Percentiles rank a stretch among this genome's conserved stretches.
phyloP scores from a whole-genome alignment of 53 echinoderm and acorn worm genomes.

The Antedon mediterranea region DNA sequence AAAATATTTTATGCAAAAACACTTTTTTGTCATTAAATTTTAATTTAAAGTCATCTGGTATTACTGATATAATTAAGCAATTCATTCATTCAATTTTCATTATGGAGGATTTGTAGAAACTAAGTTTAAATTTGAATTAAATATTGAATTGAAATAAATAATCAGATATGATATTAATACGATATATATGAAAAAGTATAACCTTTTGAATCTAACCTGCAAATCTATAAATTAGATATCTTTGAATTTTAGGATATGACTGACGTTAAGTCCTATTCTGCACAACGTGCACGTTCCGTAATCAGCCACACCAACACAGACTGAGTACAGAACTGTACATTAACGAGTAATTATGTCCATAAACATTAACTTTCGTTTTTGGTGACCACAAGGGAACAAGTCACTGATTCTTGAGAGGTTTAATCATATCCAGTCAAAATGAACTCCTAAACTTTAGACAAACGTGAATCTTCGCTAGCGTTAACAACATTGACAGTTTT shows the following conservation, averaged over 20 bases:
- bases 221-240: background rate
- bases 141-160: too few relatives aligned
- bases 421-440: background rate
- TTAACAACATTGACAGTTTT: background rate
- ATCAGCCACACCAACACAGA: background rate
- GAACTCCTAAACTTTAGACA: background rate
- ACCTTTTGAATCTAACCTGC: background rate
- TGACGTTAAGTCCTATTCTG: background rate
- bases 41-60: too few relatives aligned
- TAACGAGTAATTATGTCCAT: background rate
- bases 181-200: background rate
- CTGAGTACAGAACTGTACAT: background rate
- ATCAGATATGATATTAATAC: too few relatives aligned
- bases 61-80: too few relatives aligned
- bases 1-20: too few relatives aligned
- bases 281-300: background rate
- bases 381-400: background rate
- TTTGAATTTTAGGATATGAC: background rate
- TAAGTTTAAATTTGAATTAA: too few relatives aligned
- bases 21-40: too few relatives aligned
- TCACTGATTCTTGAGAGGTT: background rate
- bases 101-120: too few relatives aligned
- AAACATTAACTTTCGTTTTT: constrained; percentile 1
- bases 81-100: too few relatives aligned
- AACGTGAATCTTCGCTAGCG: background rate